Evolutionary conservation across 2,888 invertebrate species (phyloP).

Genomic region (Dexiosoma caninum): DNA sequence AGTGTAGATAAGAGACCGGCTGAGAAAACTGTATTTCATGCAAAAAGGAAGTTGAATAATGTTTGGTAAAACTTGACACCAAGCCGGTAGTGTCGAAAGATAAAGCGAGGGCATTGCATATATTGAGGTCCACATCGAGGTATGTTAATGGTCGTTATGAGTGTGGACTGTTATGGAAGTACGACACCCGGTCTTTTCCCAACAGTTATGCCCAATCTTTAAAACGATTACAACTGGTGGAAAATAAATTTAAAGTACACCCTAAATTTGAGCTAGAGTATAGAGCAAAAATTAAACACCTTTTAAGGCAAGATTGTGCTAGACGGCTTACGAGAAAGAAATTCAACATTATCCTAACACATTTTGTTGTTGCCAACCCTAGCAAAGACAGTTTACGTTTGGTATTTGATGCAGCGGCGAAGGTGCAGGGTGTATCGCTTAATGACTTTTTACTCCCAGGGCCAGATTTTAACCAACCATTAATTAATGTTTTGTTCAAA

Average conservation of each 20-base stretch:
- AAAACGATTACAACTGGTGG: neutral
- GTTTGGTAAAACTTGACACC: neutral
- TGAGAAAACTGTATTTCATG: neutral
- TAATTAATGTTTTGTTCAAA: conserved; percentile 67
- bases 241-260: neutral
- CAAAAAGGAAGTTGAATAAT: neutral
- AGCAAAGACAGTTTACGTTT: conserved; percentile 60
- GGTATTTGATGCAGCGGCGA: conserved; percentile 70
- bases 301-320: conserved; percentile 37
- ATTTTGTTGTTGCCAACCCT: conserved; percentile 24
- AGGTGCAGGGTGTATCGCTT: conserved; percentile 61
- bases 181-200: neutral
- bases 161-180: conserved; percentile 53
- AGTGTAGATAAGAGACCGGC: neutral
- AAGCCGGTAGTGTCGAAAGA: neutral
- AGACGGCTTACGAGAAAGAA: neutral
- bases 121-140: conserved; percentile 10
- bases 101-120: neutral
- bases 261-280: conserved; percentile 19
- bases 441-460: conserved; percentile 67
- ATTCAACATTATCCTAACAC: no score
- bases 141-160: conserved; percentile 37
- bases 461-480: conserved; percentile 67
- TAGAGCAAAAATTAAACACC: conserved; percentile 41
- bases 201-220: conserved; percentile 20